Evolutionary conservation across 2,888 invertebrate genomes (phyloP).

Genomic region (Pristionchus entomophagus): DNA sequence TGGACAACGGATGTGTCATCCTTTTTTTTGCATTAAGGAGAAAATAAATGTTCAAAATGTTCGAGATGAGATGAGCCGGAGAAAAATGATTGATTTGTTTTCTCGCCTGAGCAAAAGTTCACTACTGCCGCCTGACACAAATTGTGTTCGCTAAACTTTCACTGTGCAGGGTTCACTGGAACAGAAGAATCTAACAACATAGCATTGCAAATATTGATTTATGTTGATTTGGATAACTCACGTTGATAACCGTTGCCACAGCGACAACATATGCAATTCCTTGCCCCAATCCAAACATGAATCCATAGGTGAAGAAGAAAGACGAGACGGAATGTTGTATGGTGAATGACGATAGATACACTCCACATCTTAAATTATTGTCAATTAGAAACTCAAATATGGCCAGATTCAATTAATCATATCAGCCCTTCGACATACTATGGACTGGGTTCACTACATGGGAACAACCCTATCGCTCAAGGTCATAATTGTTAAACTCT

Average conservation of each 20-base stretch:
- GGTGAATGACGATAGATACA: conserved; percentile 68
- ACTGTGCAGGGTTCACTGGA: neutral
- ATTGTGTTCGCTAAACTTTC: conserved; percentile 16
- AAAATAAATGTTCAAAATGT: neutral
- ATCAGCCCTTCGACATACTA: too few species aligned
- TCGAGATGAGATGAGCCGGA: neutral
- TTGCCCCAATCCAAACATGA: conserved; percentile 73
- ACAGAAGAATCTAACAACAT: too few species aligned
- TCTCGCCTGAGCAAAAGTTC: neutral
- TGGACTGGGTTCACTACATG: too few species aligned
- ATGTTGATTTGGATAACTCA: conserved; percentile 47
- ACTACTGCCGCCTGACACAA: neutral
- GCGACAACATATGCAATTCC: conserved; percentile 75
- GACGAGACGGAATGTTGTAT: conserved; percentile 67
- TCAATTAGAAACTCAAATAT: neutral
- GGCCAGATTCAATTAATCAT: neutral
- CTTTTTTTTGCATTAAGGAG: neutral
- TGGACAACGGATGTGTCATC: neutral
- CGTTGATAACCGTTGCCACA: conserved; percentile 72
- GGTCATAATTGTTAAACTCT: neutral
- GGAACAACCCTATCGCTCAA: too few species aligned
- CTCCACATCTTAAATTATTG: conserved; percentile 60
- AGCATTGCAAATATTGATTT: too few species aligned
- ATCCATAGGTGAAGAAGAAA: conserved; percentile 72
- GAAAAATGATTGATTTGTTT: neutral